Evolutionary conservation across 2,888 invertebrate species (phyloP).

Genomic region (Vanessa cardui): DNA sequence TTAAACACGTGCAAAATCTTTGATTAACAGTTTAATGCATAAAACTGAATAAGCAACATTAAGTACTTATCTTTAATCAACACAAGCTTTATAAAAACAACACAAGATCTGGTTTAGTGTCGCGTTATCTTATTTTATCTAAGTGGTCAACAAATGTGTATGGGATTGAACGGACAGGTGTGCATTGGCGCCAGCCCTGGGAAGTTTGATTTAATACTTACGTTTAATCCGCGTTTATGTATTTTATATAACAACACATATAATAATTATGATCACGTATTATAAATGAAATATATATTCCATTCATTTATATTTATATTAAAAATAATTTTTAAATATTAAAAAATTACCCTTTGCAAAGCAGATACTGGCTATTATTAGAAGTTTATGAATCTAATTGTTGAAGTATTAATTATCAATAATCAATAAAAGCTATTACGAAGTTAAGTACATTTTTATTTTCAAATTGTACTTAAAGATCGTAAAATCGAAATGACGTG

Average conservation of each 20-base stretch:
- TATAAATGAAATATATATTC: too few species aligned
- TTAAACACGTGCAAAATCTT: not conserved
- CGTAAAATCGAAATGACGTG: slow-evolving; percentile 28
- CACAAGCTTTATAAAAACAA: slow-evolving; percentile 20
- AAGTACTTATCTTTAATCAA: slow-evolving; percentile 16
- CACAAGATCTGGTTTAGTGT: slow-evolving; percentile 24
- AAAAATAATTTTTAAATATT: too few species aligned
- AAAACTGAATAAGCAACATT: slow-evolving; percentile 5
- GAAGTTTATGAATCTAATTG: too few species aligned
- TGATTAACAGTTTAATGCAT: slow-evolving; percentile 4
- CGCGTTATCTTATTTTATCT: slow-evolving; percentile 25
- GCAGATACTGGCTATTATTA: too few species aligned
- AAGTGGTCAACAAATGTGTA: slow-evolving; percentile 21
- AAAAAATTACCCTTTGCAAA: too few species aligned
- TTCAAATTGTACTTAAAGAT: not conserved
- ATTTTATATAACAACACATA: not conserved
- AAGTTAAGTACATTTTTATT: too few species aligned
- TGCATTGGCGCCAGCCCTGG: slow-evolving; percentile 22
- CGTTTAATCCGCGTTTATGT: not conserved
- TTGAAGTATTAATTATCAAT: too few species aligned
- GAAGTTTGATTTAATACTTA: slow-evolving; percentile 20
- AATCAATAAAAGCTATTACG: too few species aligned
- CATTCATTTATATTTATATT: too few species aligned
- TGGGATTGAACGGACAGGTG: slow-evolving; percentile 32
- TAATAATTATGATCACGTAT: too few species aligned